Evolutionary conservation across 2,797 vertebrate genomes (phyloP), one percentile per base, ranked within the genome.

Genomic region (Setipinna tenuifilis): DNA sequence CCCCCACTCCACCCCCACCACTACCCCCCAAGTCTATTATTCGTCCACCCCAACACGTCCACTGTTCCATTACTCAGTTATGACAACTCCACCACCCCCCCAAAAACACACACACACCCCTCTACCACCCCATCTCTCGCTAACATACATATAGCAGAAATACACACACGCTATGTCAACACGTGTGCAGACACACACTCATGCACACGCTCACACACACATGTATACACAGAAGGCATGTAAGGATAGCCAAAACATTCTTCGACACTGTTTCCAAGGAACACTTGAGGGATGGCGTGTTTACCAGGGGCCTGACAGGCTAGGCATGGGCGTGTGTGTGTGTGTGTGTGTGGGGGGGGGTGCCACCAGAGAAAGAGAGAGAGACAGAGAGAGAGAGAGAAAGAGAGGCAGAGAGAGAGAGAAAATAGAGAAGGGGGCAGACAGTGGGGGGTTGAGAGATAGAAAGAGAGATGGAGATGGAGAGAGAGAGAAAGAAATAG

Each of bases 321-420:
- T 28, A 68, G 61, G 31, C 31, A 31, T 44, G 35, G 31, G 35
- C 0, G 31, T 78, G n/a, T n/a, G n/a, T n/a, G n/a, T n/a, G n/a
- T n/a, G n/a, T n/a, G n/a, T n/a, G n/a, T n/a, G n/a, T n/a, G 71
- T 44, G 35, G 35, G 71, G 44, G 65, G 31, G 44, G 35, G 93
- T 92, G 93, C 94, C 94, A 88, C 86, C 87, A 90, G 87, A 86
- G 87, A 89, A 87, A 88, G 84, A 50, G 19, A 23, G 9, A 54
- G 46, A 82, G 19, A 54, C n/a, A 44, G 46, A 54, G 81, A 82
- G 46, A 21, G 5, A 10, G 7, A 44, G n/a, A 82, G 81, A 82
- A 9, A n/a, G 46, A 82, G 44, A 48, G 14, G 25, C 2, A 23
- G 46, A 54, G 46, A 82, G 44, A 54, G 48, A 44, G 21, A 54